Conservation (phyloP, 2,113 vertebrate genomes). For the Microtus ochrogaster region DNA sequence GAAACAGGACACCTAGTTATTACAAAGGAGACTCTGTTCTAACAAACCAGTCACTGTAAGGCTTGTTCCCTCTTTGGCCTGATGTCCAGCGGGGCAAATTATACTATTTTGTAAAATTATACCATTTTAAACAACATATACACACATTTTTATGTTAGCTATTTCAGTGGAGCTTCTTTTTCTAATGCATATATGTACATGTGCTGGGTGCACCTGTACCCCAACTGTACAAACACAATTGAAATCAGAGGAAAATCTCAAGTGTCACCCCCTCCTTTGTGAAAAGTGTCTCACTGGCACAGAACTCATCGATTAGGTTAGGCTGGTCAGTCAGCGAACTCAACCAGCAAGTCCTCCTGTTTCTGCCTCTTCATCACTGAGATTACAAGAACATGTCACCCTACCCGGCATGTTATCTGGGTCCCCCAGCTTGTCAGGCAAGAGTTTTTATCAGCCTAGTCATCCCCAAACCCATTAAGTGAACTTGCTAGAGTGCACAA, state of each 20-base stretch:
- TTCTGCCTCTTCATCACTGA: not conserved
- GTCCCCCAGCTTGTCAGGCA: not conserved
- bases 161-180: not conserved
- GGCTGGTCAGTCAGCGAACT: not conserved
- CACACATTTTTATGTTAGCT: not conserved
- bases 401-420: too few species aligned
- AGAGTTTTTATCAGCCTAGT: not conserved
- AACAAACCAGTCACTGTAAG: not conserved
- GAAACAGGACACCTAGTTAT: not conserved
- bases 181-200: not conserved
- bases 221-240: too few species aligned
- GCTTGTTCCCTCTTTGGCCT: not conserved
- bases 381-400: not conserved
- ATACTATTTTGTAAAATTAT: not conserved
- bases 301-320: not conserved
- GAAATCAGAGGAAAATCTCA: too few species aligned
- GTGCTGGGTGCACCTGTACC: not conserved
- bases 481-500: not conserved
- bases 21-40: not conserved
- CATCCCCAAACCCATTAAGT: not conserved
- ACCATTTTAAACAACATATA: not conserved
- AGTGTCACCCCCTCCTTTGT: not conserved
- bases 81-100: not conserved
- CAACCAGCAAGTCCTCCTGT: too few species aligned
- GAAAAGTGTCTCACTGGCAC: not conserved